Conservation (phyloP, 2,113 vertebrate genomes). For the Aix galericulata region DNA sequence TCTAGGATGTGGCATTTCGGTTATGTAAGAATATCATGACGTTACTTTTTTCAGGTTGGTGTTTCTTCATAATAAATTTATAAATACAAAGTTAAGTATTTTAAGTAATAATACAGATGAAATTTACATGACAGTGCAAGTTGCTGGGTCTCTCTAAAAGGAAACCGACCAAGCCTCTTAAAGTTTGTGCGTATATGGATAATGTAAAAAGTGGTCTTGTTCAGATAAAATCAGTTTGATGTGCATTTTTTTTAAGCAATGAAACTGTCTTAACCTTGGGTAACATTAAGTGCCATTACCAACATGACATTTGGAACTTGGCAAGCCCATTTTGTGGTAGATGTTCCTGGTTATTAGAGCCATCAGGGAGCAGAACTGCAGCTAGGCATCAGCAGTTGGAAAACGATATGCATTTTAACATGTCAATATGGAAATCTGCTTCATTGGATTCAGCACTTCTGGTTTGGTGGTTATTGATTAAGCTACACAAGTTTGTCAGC, state of each 20-base stretch:
- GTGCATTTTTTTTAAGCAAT: not conserved
- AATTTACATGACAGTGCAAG: not conserved
- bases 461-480: not conserved
- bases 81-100: not conserved
- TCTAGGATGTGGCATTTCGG: not conserved
- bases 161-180: not conserved
- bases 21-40: fast-evolving
- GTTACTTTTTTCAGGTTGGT: not conserved
- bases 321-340: not conserved
- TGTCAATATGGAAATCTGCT: slow-evolving; percentile 25
- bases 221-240: not conserved
- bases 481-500: not conserved
- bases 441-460: slow-evolving; percentile 30
- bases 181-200: not conserved
- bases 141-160: not conserved
- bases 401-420: not conserved
- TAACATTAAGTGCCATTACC: not conserved
- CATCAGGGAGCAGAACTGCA: not conserved
- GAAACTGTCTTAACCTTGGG: not conserved
- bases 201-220: not conserved
- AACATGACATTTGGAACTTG: not conserved
- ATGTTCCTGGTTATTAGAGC: not conserved
- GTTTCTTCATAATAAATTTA: not conserved
- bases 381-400: not conserved
- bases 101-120: not conserved